Evolutionary conservation across 2,888 invertebrate species (phyloP).

Genomic region (Ectemnius lituratus): DNA sequence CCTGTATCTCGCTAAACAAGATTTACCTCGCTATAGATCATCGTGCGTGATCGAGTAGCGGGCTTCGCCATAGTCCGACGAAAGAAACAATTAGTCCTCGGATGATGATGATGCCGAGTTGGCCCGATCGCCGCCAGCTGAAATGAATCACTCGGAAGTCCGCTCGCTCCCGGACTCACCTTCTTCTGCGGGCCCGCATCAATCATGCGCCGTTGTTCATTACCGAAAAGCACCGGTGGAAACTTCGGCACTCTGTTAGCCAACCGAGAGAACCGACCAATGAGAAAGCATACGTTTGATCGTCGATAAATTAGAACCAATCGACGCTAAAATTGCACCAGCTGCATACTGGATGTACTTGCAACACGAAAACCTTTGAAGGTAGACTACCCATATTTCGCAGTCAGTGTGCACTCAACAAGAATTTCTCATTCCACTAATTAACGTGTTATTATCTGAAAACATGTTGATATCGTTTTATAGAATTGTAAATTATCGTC

Average conservation of each 20-base stretch:
- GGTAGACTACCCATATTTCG: too few species aligned
- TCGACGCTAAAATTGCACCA: too few species aligned
- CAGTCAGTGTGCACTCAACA: too few species aligned
- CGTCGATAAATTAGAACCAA: too few species aligned
- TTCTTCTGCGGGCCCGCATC: slow-evolving; percentile 6
- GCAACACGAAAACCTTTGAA: too few species aligned
- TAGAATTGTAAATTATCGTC: slow-evolving; percentile 5
- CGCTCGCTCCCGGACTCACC: neutral
- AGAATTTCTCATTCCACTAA: neutral
- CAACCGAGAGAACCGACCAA: too few species aligned
- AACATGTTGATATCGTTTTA: neutral
- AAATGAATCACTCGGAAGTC: slow-evolving; percentile 36
- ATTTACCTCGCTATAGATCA: slow-evolving; percentile 58
- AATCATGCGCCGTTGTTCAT: slow-evolving; percentile 8
- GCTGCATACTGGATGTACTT: too few species aligned
- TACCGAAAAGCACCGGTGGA: neutral
- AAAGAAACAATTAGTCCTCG: slow-evolving; percentile 56
- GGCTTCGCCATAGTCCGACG: slow-evolving; percentile 21
- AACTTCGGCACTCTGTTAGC: too few species aligned
- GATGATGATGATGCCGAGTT: slow-evolving; percentile 20
- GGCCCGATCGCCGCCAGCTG: neutral
- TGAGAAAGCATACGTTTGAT: too few species aligned
- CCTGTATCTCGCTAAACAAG: slow-evolving; percentile 63
- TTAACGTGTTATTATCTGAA: neutral
- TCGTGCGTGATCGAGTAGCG: slow-evolving; percentile 54